Base-by-base conservation (phyloP, 2,888 invertebrate genomes). In the Zygogramma bicolorata region DNA sequence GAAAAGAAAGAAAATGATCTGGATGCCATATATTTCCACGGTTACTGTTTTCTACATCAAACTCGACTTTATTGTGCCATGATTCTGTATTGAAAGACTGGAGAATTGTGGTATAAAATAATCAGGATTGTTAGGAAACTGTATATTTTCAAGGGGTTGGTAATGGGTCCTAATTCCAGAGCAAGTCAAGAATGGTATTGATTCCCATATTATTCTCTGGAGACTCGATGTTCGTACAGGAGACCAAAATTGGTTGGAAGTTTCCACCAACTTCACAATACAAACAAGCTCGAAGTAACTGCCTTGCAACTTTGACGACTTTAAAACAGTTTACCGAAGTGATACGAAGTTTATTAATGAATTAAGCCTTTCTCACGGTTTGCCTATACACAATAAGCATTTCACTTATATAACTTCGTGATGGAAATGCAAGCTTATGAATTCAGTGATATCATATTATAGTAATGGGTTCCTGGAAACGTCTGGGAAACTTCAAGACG, bases 311-410 rank as follows among this genome's bases (percentile, higher is more conserved):
- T 61, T 34, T 61, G 61, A 22, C 34, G 40, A 61, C 61, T 61
- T 61, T 61, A 13, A 40, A 31, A 20, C 60, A 60, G 61, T 61
- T 61, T 61, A 38, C 31, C 18, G 5, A 22, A 61, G 61, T 18
- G 38, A 40, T 61, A 22, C 38, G 40, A 46, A 61, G 61, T 61
- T 61, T 22, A 61, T 61, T 61, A 40, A 61, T 61, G 22, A 60
- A 60, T 60, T 60, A 60, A 15, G 60, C 29, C 15, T 60, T 31
- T 60, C 60, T 31, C 60, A 60, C 60, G 60, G 60, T 60, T 10
- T 60, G 60, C 60, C 60, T 60, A 60, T 60, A 34, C 34, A 60
- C 60, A 60, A 34, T 34, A 6, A 34, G 34, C 7, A 18, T 60
- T 60, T 18, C 29, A 34, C 15, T 60, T 29, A 34, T 34, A 46